Conservation (phyloP, 2,113 vertebrate species). For the Mellivora capensis region DNA sequence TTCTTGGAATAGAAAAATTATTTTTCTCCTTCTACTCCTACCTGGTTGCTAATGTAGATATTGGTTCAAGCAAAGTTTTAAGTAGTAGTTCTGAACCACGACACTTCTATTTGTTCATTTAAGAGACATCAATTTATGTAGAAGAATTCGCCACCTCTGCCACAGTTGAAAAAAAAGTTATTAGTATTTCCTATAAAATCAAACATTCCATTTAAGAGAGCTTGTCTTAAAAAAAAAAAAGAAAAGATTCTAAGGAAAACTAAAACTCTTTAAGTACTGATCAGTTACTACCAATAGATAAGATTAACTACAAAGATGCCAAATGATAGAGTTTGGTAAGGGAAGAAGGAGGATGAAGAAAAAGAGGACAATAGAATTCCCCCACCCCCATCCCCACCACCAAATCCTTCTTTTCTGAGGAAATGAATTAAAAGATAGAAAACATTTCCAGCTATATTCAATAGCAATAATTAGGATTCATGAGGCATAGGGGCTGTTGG, state of each 20-base stretch:
- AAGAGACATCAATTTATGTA: not conserved
- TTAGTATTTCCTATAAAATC: not conserved
- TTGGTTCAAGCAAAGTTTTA: not conserved
- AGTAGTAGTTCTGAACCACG: not conserved
- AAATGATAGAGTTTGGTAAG: not conserved
- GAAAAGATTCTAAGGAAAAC: not conserved
- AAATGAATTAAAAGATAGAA: not conserved
- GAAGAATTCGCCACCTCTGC: not conserved
- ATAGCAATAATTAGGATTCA: not conserved
- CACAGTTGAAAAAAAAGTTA: not conserved
- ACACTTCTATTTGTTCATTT: not conserved
- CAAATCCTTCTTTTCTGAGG: not conserved
- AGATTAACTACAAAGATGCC: not conserved
- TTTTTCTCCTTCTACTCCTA: accelerated
- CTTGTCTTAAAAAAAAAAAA: not conserved
- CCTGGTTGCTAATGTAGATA: not conserved
- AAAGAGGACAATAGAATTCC: not conserved
- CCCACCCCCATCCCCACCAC: not conserved
- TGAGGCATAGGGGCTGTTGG: not conserved
- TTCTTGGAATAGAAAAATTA: not conserved
- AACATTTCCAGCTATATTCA: not conserved
- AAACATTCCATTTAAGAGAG: not conserved
- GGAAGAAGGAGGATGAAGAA: not conserved
- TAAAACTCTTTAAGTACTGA: not conserved
- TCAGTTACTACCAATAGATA: not conserved